phyloP scores from a whole-genome alignment of 2,888 invertebrate species.

The Thumatha senex region DNA sequence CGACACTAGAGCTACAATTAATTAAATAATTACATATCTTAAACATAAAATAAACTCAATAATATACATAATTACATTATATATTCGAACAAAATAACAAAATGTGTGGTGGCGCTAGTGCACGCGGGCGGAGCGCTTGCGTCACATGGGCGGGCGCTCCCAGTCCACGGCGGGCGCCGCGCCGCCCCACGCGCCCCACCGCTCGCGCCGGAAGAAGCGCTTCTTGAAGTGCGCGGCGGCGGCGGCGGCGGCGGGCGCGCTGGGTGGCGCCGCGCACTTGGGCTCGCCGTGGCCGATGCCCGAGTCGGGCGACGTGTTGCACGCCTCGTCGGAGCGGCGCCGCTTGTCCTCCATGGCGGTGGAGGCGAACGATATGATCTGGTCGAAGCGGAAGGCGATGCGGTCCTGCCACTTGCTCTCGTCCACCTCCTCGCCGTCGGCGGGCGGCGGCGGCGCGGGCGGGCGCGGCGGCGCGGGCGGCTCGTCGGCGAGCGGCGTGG shows the following conservation, averaged over 20 bases:
- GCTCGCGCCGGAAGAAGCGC: constrained; percentile 91
- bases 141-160: constrained; percentile 81
- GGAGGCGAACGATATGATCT: constrained; percentile 95
- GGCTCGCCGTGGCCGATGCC: constrained; percentile 90
- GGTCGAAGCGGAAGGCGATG: constrained; percentile 96
- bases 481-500: constrained; percentile 80
- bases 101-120: constrained; percentile 40
- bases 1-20: constrained; percentile 59
- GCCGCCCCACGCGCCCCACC: constrained; percentile 83
- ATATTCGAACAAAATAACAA: constrained; percentile 78
- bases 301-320: constrained; percentile 92
- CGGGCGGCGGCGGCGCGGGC: constrained; percentile 21
- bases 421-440: constrained; percentile 86
- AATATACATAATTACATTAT: constrained; percentile 83
- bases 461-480: constrained; percentile 26
- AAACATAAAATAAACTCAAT: constrained; percentile 80
- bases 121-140: constrained; percentile 43
- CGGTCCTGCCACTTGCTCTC: constrained; percentile 96
- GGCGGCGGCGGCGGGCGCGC: constrained; percentile 57
- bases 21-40: constrained; percentile 80
- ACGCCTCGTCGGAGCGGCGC: constrained; percentile 91
- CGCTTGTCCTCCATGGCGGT: constrained; percentile 95
- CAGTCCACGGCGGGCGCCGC: constrained; percentile 74
- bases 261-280: constrained; percentile 50
- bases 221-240: constrained; percentile 87